These are phyloP conservation scores for Nowickia ferox DNA, from an alignment of 2,888 invertebrate genomes.

Conservation along the genomic window DNA sequence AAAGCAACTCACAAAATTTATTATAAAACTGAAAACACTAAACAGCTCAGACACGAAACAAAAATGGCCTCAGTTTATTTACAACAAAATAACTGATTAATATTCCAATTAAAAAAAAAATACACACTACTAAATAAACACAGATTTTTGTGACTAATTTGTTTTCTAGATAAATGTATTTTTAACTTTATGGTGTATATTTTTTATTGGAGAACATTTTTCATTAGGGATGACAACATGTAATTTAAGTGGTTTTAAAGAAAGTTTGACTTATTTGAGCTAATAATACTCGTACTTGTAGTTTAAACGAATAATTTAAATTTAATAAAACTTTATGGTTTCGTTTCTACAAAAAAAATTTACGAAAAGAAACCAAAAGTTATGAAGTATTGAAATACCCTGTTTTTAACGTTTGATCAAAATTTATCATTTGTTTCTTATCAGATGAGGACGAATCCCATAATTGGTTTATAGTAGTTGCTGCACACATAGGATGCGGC, in stretches of 20 bases:
- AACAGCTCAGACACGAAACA: conserved; percentile 29
- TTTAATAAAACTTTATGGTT: too few relatives aligned
- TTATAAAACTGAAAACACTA: conserved; percentile 15
- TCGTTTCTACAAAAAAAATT: too few relatives aligned
- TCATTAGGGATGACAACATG: conserved; percentile 10
- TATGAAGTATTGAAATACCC: too few relatives aligned
- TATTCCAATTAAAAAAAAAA: conserved; percentile 26
- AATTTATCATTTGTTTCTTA: too few relatives aligned
- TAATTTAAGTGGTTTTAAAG: conserved; percentile 20
- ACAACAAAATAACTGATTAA: conserved; percentile 2
- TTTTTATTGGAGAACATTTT: conserved; percentile 32
- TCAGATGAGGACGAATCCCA: too few relatives aligned
- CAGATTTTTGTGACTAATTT: conserved; percentile 58
- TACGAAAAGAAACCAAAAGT: too few relatives aligned
- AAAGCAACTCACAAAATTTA: conserved; percentile 25
- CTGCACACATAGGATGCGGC: too few relatives aligned
- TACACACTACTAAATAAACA: conserved; percentile 43
- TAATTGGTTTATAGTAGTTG: too few relatives aligned
- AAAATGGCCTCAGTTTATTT: conserved; percentile 28
- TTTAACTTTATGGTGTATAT: conserved; percentile 43
- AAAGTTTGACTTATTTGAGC: neutral
- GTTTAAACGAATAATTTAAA: too few relatives aligned
- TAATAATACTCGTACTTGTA: too few relatives aligned
- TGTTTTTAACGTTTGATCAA: too few relatives aligned
- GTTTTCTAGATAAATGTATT: conserved; percentile 4